These are phyloP conservation scores for Teinopalpus imperialis DNA, from an alignment of 2,888 invertebrate genomes.

Conservation along the genomic window DNA sequence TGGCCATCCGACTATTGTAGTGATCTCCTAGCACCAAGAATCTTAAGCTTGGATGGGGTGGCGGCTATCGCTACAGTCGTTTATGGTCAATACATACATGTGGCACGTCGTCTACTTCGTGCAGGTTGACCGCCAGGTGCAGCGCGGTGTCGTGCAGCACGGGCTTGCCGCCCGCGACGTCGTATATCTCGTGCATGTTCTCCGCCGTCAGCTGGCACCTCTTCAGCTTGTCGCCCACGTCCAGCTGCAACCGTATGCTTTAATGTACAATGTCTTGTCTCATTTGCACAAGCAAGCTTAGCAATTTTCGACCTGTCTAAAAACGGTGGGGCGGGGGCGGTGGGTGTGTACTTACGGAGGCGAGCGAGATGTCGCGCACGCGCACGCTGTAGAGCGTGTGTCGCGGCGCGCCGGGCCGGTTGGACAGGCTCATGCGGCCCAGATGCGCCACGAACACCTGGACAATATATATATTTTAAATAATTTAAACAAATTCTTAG, in stretches of 20 bases:
- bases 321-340: too few relatives aligned
- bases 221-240: conserved; percentile 56
- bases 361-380: conserved; percentile 93
- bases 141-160: conserved; percentile 95
- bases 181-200: conserved; percentile 87
- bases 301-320: too few relatives aligned
- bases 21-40: too few relatives aligned
- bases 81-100: too few relatives aligned
- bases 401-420: conserved; percentile 62
- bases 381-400: conserved; percentile 84
- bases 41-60: too few relatives aligned
- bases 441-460: conserved; percentile 94
- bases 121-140: conserved; percentile 84
- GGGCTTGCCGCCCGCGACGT: conserved; percentile 89
- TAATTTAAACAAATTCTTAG: background rate
- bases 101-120: conserved; percentile 40
- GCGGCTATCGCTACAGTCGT: too few relatives aligned
- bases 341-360: conserved; percentile 84
- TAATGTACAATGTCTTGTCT: too few relatives aligned
- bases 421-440: conserved; percentile 89
- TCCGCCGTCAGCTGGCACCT: conserved; percentile 50
- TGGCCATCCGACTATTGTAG: too few relatives aligned
- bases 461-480: background rate
- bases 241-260: conserved; percentile 55
- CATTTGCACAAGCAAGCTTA: too few relatives aligned